phyloP scores from a whole-genome alignment of 2,888 invertebrate species.

The Thereva unica region DNA sequence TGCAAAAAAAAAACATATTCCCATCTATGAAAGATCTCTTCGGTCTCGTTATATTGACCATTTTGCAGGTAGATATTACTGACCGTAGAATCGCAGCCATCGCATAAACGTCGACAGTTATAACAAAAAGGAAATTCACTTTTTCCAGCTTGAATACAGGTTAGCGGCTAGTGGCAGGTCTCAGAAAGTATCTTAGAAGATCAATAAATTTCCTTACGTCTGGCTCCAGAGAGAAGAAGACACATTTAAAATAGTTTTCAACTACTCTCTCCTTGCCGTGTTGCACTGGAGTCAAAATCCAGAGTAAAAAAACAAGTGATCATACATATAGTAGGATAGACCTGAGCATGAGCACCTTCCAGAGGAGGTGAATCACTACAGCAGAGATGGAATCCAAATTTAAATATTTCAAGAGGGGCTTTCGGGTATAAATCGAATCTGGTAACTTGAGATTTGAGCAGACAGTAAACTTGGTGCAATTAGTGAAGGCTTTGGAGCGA shows the following conservation, averaged over 20 bases:
- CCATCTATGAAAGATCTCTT: too few species aligned
- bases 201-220: constrained; percentile 24
- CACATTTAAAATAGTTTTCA: not conserved
- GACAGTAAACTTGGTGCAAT: constrained; percentile 25
- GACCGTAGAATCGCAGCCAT: too few species aligned
- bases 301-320: constrained; percentile 5
- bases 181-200: constrained; percentile 9
- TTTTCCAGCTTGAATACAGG: constrained; percentile 20
- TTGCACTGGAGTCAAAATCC: constrained; percentile 3
- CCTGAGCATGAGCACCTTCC: constrained; percentile 23
- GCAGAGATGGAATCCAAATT: constrained; percentile 19
- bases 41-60: too few species aligned
- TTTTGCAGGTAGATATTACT: too few species aligned
- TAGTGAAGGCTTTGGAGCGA: constrained; percentile 7
- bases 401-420: constrained; percentile 41
- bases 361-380: constrained; percentile 19
- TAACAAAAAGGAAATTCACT: constrained; percentile 20
- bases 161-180: not conserved
- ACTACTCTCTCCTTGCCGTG: not conserved
- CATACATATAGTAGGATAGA: not conserved
- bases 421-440: constrained; percentile 57
- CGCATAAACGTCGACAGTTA: not conserved
- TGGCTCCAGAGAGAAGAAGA: constrained; percentile 7
- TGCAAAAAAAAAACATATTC: too few species aligned
- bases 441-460: constrained; percentile 47